A percentile compares a stretch with the other conserved stretches of the same genome.
Evolutionary conservation across 1,140 invertebrate genomes (phyloP).

Genomic region (Heterodera carotae): DNA sequence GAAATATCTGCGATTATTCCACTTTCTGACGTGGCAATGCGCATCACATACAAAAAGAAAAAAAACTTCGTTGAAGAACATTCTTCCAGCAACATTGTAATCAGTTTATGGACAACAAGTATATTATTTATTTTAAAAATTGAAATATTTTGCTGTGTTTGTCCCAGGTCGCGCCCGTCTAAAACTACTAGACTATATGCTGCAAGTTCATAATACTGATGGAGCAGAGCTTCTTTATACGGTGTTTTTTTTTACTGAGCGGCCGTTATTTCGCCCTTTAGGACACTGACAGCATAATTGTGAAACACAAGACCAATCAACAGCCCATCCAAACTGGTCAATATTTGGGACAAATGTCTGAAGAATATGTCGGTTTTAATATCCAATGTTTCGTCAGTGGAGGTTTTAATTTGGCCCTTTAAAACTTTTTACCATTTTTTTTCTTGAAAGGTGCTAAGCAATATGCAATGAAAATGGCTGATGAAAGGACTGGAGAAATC

Average conservation of each 20-base stretch:
- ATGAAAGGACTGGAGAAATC: too few species aligned
- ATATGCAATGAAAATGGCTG: too few species aligned
- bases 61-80: background rate
- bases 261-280: too few species aligned
- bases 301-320: background rate
- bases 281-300: background rate
- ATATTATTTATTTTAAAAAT: too few species aligned
- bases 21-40: background rate
- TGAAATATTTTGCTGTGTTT: too few species aligned
- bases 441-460: background rate
- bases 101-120: background rate
- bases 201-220: background rate
- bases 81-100: background rate
- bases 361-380: background rate
- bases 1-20: background rate
- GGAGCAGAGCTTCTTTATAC: background rate
- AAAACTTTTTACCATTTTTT: too few species aligned
- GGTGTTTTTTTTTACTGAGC: too few species aligned
- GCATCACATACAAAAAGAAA: background rate
- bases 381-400: background rate
- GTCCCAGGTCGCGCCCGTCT: background rate
- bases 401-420: background rate
- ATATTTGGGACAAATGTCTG: constrained; percentile 4
- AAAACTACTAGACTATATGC: background rate
- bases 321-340: background rate